Evolutionary conservation across 2,888 invertebrate genomes (phyloP).

Genomic region (Drosophila birchii): DNA sequence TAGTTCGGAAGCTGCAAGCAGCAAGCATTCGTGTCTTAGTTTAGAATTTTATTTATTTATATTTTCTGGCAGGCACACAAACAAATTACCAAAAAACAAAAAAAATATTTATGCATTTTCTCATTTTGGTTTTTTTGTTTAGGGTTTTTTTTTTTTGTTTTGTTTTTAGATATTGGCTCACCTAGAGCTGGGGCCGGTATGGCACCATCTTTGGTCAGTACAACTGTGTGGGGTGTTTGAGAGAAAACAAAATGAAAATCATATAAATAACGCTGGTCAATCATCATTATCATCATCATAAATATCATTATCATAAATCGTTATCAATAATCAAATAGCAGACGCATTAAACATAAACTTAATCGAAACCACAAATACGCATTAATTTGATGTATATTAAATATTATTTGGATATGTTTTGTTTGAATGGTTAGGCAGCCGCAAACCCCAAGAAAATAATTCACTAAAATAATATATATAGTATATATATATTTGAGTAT

Average conservation of each 20-base stretch:
- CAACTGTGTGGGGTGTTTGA: slow-evolving; percentile 81
- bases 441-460: slow-evolving; percentile 49
- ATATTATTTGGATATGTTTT: slow-evolving; percentile 25
- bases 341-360: slow-evolving; percentile 52
- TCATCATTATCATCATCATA: slow-evolving; percentile 39
- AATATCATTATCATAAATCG: slow-evolving; percentile 37
- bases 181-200: slow-evolving; percentile 85
- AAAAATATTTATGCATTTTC: slow-evolving; percentile 16
- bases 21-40: slow-evolving; percentile 38
- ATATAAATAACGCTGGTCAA: slow-evolving; percentile 49
- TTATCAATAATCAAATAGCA: slow-evolving; percentile 42
- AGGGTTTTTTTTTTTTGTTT: slow-evolving; percentile 12
- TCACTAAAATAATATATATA: slow-evolving; percentile 16
- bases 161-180: slow-evolving; percentile 81
- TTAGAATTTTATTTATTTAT: slow-evolving; percentile 6
- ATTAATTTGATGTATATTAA: slow-evolving; percentile 25
- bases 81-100: slow-evolving; percentile 27
- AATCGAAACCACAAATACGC: slow-evolving; percentile 40
- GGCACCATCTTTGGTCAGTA: slow-evolving; percentile 85
- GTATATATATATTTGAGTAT: background rate
- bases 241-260: slow-evolving; percentile 67
- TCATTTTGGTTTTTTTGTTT: slow-evolving; percentile 28
- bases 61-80: slow-evolving; percentile 28
- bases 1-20: slow-evolving; percentile 38
- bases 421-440: slow-evolving; percentile 60